A percentile compares a stretch with the other conserved stretches of the same genome.
Conservation (phyloP, 1,140 invertebrate genomes). For the Euura saliciscinereae region DNA sequence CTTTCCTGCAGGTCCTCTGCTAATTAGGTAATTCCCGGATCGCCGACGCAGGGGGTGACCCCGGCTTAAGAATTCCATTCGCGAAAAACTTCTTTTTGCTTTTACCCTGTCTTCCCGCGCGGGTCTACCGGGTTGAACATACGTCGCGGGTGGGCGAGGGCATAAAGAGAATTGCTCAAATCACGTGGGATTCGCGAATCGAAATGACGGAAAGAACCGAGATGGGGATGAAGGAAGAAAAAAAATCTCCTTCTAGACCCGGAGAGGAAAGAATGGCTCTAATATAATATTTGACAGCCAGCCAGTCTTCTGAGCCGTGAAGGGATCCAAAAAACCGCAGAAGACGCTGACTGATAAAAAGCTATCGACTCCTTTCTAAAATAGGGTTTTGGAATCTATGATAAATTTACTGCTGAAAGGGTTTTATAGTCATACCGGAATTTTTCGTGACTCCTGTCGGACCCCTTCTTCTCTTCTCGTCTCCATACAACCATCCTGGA, state of each 20-base stretch:
- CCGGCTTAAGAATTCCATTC: constrained; percentile 1
- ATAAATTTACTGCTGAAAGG: no score
- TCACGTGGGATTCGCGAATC: neutral
- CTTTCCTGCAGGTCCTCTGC: neutral
- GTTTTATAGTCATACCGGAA: no score
- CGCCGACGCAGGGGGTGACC: neutral
- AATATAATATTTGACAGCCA: neutral
- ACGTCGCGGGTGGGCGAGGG: neutral
- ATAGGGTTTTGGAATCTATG: no score
- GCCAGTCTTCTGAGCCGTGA: neutral
- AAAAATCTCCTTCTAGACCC: neutral
- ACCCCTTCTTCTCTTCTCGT: neutral
- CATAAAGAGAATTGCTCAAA: neutral
- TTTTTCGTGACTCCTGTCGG: neutral
- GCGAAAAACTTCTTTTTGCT: neutral
- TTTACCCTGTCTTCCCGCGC: no score
- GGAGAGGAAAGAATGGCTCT: neutral
- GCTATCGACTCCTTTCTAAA: neutral
- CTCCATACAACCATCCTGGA: constrained; percentile 12
- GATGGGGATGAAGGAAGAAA: neutral
- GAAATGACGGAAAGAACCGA: neutral
- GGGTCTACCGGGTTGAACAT: no score
- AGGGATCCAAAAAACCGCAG: neutral
- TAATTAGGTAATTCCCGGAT: constrained; percentile 7
- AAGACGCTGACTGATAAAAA: neutral